Percentiles rank a stretch among this genome's conserved stretches.
phyloP scores from a whole-genome alignment of 2,113 vertebrate species.

The Hippocampus zosterae region DNA sequence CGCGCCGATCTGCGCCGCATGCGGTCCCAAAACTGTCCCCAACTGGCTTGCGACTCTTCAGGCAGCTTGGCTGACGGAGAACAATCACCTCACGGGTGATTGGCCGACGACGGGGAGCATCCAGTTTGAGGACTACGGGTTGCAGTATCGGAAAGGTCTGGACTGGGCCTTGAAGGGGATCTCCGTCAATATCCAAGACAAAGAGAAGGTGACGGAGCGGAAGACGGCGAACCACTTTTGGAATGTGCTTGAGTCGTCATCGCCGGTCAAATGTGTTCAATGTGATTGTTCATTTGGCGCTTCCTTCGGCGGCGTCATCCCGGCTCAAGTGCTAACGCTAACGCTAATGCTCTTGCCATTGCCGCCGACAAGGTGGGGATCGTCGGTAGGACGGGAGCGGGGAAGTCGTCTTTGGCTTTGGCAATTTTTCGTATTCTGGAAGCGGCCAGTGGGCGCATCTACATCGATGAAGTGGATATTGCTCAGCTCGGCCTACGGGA shows the following conservation, averaged over 20 bases:
- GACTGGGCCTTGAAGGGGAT: slow-evolving; percentile 85
- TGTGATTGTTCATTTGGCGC: too few relatives aligned
- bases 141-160: slow-evolving; percentile 85
- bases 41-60: neutral
- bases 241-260: neutral
- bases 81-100: neutral
- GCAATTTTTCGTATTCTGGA: slow-evolving; percentile 94
- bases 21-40: neutral
- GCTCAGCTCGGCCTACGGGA: slow-evolving; percentile 86
- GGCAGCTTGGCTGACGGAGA: neutral
- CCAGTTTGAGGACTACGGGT: slow-evolving; percentile 77
- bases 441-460: slow-evolving; percentile 80
- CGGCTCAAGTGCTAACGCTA: neutral
- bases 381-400: slow-evolving; percentile 91
- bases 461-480: slow-evolving; percentile 86
- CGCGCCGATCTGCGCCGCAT: neutral
- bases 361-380: slow-evolving; percentile 80
- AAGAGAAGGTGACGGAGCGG: slow-evolving; percentile 80
- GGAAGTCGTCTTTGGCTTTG: slow-evolving; percentile 90
- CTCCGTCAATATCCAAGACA: slow-evolving; percentile 75
- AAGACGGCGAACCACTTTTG: too few relatives aligned
- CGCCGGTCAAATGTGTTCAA: neutral
- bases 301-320: too few relatives aligned
- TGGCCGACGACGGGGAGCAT: slow-evolving; percentile 84
- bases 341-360: neutral